A percentile compares a stretch with the other conserved stretches of the same genome.
Conservation (phyloP, 1,140 invertebrate species). For the Papilio helenus region DNA sequence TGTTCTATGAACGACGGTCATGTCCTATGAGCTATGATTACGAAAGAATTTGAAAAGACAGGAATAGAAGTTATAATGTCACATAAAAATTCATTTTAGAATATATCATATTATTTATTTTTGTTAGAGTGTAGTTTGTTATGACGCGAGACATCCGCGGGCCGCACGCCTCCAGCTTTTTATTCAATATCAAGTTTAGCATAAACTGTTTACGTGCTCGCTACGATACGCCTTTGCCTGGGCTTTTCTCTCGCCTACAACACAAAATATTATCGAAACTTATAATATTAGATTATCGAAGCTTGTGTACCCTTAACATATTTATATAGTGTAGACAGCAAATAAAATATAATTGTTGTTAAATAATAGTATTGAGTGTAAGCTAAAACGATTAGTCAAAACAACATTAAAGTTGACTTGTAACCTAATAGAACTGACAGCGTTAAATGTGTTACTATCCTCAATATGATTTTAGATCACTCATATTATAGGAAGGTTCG, state of each 20-base stretch:
- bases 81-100: background rate
- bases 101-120: background rate
- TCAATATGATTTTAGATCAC: background rate
- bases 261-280: background rate
- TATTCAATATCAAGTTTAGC: slow-evolving; percentile 33
- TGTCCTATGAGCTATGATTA: too few species aligned
- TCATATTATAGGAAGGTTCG: background rate
- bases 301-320: background rate
- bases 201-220: slow-evolving; percentile 30
- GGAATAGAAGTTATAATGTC: background rate
- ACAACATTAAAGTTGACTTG: too few species aligned
- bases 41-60: too few species aligned
- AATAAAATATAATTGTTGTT: background rate
- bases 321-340: background rate
- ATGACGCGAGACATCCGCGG: background rate
- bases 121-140: background rate
- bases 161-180: background rate
- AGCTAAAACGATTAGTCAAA: too few species aligned
- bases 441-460: too few species aligned
- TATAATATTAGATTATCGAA: background rate
- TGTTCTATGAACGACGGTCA: too few species aligned
- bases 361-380: too few species aligned
- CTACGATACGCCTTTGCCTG: background rate
- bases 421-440: too few species aligned
- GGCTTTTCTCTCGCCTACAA: background rate